Base-by-base conservation (phyloP, 2,113 vertebrate genomes). In the Oncorhynchus tshawytscha region DNA sequence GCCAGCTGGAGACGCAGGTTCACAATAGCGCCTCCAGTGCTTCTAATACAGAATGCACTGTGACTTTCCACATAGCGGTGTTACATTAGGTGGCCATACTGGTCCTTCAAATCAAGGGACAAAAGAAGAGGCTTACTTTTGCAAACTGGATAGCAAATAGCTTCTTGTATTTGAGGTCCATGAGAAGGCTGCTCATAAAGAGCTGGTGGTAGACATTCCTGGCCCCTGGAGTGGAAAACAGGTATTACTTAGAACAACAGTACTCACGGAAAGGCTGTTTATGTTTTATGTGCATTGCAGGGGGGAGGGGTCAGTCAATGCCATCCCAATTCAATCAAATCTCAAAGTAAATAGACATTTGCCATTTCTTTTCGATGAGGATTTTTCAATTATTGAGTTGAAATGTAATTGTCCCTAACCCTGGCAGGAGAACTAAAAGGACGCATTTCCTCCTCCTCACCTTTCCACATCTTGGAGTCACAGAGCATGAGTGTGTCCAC, bases 401-500 rank as follows among this genome's bases (percentile, higher is more conserved):
- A 54, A 54, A 54, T 16, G 15, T 18, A 54, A 18, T 4, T 16
- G 51, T 54, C 59, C n/a, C 59, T 8, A 62, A 11, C 7, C 20
- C 59, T 62, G n/a, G 7, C 59, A 62, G 7, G n/a, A 22, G n/a
- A 22, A 62, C 20, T 15, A 57, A 20, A 57, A 15, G 2, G 18
- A 24, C 5, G 65, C 24, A 15, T 29, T 15, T 31, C 65, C 65
- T 29, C 27, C 12, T n/a, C 68, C 39, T 70, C 74, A 97, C 96
- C 98, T 96, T 99, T 99, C 98, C 98, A 99, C 81, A 99, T 94
- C 85, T 96, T 98, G 71, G 97, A 99, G 93, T 99, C 98, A 67
- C 89, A 96, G 5, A 99, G 94, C 98, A 99, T 99, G 74, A 99
- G 79, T 24, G 93, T 95, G 85, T 98, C 96, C 7, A 99, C 96